phyloP scores from a whole-genome alignment of 1,140 invertebrate genomes.

The Conus betulinus region DNA sequence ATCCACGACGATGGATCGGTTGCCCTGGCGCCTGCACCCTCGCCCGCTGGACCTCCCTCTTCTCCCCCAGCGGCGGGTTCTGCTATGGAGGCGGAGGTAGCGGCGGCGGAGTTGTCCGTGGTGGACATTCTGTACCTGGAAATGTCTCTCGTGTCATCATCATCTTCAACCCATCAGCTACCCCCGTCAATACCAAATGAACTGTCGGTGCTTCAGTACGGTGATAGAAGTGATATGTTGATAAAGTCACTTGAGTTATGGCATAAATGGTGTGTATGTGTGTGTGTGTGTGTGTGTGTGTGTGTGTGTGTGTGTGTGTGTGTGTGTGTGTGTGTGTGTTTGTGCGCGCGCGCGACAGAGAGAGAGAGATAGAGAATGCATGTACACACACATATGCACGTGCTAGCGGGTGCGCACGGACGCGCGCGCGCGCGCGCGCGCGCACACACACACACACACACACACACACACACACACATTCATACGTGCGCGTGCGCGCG shows the following conservation, averaged over 20 bases:
- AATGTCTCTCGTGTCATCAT: not conserved
- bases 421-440: not conserved
- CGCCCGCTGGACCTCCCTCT: not conserved
- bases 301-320: slow-evolving; percentile 9
- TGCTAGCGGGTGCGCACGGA: not conserved
- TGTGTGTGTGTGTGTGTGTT: not conserved
- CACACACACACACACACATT: slow-evolving; percentile 11
- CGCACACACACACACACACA: slow-evolving; percentile 7
- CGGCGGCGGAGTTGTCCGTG: not conserved
- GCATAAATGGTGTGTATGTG: not conserved
- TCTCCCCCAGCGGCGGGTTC: not conserved
- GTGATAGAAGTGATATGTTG: not conserved
- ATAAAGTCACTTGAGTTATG: not conserved
- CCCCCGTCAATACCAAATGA: no score
- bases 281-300: slow-evolving; percentile 10
- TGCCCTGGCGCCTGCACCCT: not conserved
- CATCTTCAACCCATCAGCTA: not conserved
- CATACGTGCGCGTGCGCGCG: not conserved
- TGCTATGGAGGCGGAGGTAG: not conserved
- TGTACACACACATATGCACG: not conserved
- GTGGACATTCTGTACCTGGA: slow-evolving; percentile 21
- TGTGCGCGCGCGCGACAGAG: not conserved
- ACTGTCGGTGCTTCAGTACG: not conserved
- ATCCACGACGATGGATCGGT: slow-evolving; percentile 66
- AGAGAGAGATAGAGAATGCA: not conserved